Conservation (phyloP, 2,797 vertebrate species). For the Sparidentex hasta region DNA sequence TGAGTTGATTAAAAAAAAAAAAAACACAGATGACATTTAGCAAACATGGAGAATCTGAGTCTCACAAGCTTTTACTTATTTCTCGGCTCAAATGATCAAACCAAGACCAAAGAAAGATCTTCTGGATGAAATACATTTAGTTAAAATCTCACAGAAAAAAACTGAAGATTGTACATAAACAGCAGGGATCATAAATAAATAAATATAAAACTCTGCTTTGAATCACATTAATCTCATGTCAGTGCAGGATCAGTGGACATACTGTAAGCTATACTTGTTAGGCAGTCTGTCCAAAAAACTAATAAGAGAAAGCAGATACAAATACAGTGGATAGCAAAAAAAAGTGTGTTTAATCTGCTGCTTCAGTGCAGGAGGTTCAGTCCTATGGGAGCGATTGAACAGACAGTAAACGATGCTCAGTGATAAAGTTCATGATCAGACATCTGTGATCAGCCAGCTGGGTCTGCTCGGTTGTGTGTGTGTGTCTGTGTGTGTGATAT, state of each 20-base stretch:
- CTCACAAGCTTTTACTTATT: background rate
- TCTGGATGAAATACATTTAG: background rate
- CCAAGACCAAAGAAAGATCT: background rate
- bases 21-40: background rate
- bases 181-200: background rate
- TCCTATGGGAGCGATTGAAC: slow-evolving; percentile 58
- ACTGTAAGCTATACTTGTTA: background rate
- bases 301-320: too few species aligned
- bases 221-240: too few species aligned
- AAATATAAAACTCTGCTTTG: too few species aligned
- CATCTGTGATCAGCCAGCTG: slow-evolving; percentile 78
- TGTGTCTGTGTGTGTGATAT: background rate
- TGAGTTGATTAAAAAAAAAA: background rate
- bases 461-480: slow-evolving; percentile 35
- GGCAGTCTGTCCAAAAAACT: too few species aligned
- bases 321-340: background rate
- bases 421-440: slow-evolving; percentile 75
- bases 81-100: background rate
- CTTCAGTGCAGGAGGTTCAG: slow-evolving; percentile 41
- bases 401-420: slow-evolving; percentile 63
- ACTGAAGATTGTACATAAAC: background rate
- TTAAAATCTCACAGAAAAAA: background rate
- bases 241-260: background rate
- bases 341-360: slow-evolving; percentile 31
- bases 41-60: background rate